phyloP scores from a whole-genome alignment of 1,140 invertebrate genomes.

The Ips typographus region DNA sequence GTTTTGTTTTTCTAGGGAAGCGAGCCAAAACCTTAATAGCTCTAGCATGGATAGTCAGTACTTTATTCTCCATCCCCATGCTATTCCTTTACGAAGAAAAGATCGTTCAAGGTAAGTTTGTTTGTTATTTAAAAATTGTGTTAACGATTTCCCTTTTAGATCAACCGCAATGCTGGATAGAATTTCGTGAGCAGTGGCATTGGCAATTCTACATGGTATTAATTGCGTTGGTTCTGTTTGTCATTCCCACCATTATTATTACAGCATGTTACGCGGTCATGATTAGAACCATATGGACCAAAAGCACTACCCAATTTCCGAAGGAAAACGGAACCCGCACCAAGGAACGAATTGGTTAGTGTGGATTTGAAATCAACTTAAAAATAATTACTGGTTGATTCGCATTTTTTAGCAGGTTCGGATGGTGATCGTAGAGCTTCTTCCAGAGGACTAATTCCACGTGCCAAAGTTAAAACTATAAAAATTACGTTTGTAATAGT shows the following conservation, averaged over 20 bases:
- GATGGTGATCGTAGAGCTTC: slow-evolving; percentile 67
- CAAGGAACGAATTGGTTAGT: slow-evolving; percentile 33
- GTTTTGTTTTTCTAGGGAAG: slow-evolving; percentile 63
- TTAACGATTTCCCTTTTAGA: slow-evolving; percentile 52
- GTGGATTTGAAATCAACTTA: not conserved
- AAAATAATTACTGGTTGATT: not conserved
- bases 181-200: slow-evolving; percentile 66
- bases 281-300: slow-evolving; percentile 89
- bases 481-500: slow-evolving; percentile 84
- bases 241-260: slow-evolving; percentile 87
- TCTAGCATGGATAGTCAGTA: slow-evolving; percentile 80
- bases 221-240: slow-evolving; percentile 80
- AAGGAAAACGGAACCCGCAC: slow-evolving; percentile 34
- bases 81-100: slow-evolving; percentile 81
- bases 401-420: slow-evolving; percentile 33
- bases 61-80: slow-evolving; percentile 81
- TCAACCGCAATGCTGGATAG: slow-evolving; percentile 88
- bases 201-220: slow-evolving; percentile 91
- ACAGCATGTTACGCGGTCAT: slow-evolving; percentile 89
- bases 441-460: slow-evolving; percentile 84
- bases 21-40: slow-evolving; percentile 76
- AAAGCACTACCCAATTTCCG: slow-evolving; percentile 60
- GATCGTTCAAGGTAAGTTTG: slow-evolving; percentile 65
- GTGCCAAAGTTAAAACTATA: slow-evolving; percentile 90
- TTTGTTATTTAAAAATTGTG: not conserved